A percentile compares a stretch with the other conserved stretches of the same genome.
Evolutionary conservation across 2,113 vertebrate genomes (phyloP).

Genomic region (Myanophis thanlyinensis): DNA sequence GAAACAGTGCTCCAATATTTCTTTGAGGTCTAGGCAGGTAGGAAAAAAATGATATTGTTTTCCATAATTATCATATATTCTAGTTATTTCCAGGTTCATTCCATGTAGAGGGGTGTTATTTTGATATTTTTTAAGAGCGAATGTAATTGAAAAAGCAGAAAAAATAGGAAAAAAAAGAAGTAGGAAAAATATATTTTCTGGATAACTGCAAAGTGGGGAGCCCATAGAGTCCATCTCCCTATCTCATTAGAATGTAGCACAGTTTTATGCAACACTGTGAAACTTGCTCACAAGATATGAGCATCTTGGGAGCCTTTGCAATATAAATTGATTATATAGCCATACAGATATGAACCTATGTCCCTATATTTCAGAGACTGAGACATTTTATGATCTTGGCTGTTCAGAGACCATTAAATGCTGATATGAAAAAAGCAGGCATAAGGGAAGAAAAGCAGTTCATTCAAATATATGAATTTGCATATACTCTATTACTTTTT

Average conservation of each 20-base stretch:
- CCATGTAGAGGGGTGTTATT: background rate
- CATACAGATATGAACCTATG: conserved; percentile 5
- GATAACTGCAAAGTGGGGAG: background rate
- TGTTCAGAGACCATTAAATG: conserved; percentile 17
- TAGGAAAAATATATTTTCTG: background rate
- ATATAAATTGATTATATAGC: conserved; percentile 26
- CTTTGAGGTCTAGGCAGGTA: background rate
- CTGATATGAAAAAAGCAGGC: background rate
- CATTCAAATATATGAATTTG: background rate
- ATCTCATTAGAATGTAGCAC: conserved; percentile 14
- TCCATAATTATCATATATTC: conserved; percentile 8
- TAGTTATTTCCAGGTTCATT: background rate
- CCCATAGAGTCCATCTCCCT: background rate
- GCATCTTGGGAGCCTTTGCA: conserved; percentile 8
- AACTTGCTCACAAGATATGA: conserved; percentile 8
- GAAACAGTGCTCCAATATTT: background rate
- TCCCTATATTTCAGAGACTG: conserved; percentile 15
- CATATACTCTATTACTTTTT: background rate
- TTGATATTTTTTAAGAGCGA: background rate
- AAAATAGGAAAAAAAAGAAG: background rate
- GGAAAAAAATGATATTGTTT: background rate
- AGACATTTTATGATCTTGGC: conserved; percentile 1
- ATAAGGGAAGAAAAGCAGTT: background rate
- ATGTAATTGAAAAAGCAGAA: conserved; percentile 2
- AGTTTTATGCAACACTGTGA: background rate